Conservation (phyloP, 2,888 invertebrate genomes). For the Tiliacea citrago region DNA sequence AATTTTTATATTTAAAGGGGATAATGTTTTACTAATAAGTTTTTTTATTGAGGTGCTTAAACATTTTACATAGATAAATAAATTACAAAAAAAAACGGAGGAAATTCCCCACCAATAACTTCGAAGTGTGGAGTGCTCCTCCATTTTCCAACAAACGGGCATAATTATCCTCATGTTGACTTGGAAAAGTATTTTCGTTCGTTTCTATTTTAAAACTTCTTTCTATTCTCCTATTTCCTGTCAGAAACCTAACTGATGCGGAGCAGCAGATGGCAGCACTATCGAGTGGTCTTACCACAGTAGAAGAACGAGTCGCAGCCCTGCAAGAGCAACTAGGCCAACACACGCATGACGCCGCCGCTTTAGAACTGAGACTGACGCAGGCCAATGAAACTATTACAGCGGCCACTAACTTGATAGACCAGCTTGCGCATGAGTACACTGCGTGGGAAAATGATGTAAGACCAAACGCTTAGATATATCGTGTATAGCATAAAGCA, state of each 20-base stretch:
- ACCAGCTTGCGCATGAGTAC: conserved; percentile 97
- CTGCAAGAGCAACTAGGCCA: conserved; percentile 95
- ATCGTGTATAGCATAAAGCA: background rate
- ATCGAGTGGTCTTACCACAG: conserved; percentile 94
- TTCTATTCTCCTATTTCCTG: background rate
- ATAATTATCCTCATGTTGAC: background rate
- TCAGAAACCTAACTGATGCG: conserved; percentile 94
- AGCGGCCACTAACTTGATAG: conserved; percentile 93
- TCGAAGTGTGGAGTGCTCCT: background rate
- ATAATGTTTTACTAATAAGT: background rate
- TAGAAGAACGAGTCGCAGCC: conserved; percentile 95
- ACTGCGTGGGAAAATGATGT: conserved; percentile 94
- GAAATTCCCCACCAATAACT: background rate
- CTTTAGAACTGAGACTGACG: conserved; percentile 95
- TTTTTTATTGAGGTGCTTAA: background rate
- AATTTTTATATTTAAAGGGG: background rate
- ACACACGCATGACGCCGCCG: conserved; percentile 98
- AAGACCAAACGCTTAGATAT: conserved; percentile 1
- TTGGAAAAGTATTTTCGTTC: background rate
- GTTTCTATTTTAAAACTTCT: background rate
- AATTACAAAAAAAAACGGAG: too few relatives aligned
- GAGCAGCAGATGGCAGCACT: conserved; percentile 95
- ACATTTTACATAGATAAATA: background rate
- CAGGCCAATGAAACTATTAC: conserved; percentile 95
- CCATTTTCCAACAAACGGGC: background rate